These are phyloP conservation scores for Phodopus roborovskii DNA, from an alignment of 2,113 vertebrate species.

Conservation along the genomic window DNA sequence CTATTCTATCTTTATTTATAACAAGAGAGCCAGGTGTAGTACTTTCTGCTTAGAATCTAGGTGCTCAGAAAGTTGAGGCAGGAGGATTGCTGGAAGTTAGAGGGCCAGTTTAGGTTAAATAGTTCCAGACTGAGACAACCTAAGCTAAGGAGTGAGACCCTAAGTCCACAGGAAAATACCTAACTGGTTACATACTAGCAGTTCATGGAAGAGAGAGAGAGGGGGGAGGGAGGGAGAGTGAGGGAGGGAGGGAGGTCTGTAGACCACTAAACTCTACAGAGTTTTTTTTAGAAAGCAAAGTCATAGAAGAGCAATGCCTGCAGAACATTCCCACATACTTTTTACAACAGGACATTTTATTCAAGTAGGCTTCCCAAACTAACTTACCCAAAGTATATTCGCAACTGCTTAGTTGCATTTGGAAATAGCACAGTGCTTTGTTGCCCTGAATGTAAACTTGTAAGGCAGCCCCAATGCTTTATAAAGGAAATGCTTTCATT, in stretches of 20 bases:
- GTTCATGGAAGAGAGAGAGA: not conserved
- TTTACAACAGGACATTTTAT: slow-evolving; percentile 43
- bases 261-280: not conserved
- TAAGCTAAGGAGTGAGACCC: not conserved
- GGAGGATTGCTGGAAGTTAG: not conserved
- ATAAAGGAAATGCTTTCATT: too few species aligned
- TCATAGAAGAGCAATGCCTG: not conserved
- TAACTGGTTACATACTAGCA: not conserved
- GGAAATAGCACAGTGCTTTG: not conserved
- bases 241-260: too few species aligned
- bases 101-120: not conserved
- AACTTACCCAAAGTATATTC: slow-evolving; percentile 10
- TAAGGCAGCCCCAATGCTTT: too few species aligned
- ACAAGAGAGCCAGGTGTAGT: not conserved
- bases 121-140: not conserved
- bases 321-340: slow-evolving; percentile 1
- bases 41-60: too few species aligned
- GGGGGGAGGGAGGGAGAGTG: too few species aligned
- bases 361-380: not conserved
- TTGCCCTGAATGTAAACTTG: not conserved
- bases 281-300: not conserved
- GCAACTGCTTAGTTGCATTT: not conserved
- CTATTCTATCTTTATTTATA: not conserved
- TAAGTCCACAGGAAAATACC: not conserved
- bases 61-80: too few species aligned